phyloP scores from a whole-genome alignment of 2,888 invertebrate genomes.

The Epinotia bilunana region DNA sequence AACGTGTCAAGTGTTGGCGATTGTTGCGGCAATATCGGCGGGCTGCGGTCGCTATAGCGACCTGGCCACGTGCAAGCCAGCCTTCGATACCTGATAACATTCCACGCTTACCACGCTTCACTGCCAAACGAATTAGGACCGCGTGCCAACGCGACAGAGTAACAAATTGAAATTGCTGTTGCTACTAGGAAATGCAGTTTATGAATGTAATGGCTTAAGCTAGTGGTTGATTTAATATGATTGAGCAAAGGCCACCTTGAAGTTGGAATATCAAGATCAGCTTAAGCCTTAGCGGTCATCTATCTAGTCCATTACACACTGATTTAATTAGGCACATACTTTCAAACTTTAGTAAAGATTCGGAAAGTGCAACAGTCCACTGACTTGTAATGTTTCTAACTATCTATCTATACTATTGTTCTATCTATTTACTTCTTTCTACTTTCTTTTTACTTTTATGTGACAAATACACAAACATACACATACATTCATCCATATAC shows the following conservation, averaged over 20 bases:
- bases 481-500: too few species aligned
- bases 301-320: background rate
- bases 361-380: too few species aligned
- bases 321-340: background rate
- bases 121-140: conserved; percentile 39
- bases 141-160: conserved; percentile 26
- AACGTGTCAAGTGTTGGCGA: conserved; percentile 44
- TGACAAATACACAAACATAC: too few species aligned
- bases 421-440: too few species aligned
- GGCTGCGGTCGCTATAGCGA: conserved; percentile 59
- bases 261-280: background rate
- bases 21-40: conserved; percentile 54
- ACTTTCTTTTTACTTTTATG: too few species aligned
- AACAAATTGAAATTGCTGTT: conserved; percentile 16
- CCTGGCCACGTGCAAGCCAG: conserved; percentile 52
- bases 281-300: background rate
- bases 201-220: conserved; percentile 27
- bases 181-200: conserved; percentile 31
- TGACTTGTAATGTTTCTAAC: too few species aligned
- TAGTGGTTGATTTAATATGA: conserved; percentile 28
- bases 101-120: conserved; percentile 45
- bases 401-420: too few species aligned
- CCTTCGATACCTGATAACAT: conserved; percentile 53
- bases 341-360: background rate
- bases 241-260: conserved; percentile 22